Evolutionary conservation across 2,797 vertebrate species (phyloP), one percentile per base, ranked within the genome.

Genomic region (Eulemur rubriventer): DNA sequence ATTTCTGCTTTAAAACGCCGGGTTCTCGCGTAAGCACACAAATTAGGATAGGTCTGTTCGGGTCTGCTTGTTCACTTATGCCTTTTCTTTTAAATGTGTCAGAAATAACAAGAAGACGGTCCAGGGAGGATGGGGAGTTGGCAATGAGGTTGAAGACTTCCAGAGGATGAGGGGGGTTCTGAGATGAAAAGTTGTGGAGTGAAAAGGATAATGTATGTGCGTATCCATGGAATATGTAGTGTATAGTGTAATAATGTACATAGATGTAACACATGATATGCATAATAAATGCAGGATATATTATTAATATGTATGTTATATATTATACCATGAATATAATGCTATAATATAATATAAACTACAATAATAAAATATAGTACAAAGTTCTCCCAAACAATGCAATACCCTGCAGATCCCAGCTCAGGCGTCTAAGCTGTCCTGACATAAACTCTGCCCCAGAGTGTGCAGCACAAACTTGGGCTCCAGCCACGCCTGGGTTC

Each of bases 401-500:
- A 72, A 81, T 16, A 16, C 8, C 17, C 24, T 38, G 14, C 11
- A 16, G 24, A 59, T 5, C 1, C 33, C 0, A 0, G 33, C 28
- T 35, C 16, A 6, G 0, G 41, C 3, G 1, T 30, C 41, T 61
- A 20, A 16, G 26, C 33, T 61, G 59, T 61, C 41, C 38, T 20
- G 41, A 46, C 5, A 9, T 16, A 46, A 43, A n/a, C 7, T 4
- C 10, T 16, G 7, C 5, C 33, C 41, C 7, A 0, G 33, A 22
- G 5, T 22, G 3, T 48, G 7, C 0, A 30, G 22, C 22, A 28
- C 24, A 3, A 6, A 26, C 7, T 8, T 12, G 26, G 50, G 28
- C 41, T 35, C 20, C 1, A 3, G 4, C 4, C 4, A 35, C 0
- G 0, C 46, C 7, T 0, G 6, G 61, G 28, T 38, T 18, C 35